Evolutionary conservation across 1,140 invertebrate genomes (phyloP).

Genomic region (Drosophila pandora): DNA sequence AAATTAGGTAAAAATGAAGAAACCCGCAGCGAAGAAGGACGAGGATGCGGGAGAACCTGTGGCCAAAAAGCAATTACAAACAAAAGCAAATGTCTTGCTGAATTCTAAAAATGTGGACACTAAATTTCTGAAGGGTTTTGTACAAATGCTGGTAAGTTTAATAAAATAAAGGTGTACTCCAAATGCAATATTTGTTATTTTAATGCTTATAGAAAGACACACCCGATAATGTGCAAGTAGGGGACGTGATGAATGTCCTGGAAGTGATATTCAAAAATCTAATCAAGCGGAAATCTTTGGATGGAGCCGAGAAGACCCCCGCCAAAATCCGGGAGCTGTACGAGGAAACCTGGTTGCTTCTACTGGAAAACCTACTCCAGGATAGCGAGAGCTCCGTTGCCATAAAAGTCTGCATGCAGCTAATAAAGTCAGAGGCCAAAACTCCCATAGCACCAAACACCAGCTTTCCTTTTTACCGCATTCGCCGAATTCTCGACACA

Average conservation of each 20-base stretch:
- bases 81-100: constrained; percentile 88
- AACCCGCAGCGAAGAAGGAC: neutral
- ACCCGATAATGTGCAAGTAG: constrained; percentile 4
- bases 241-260: constrained; percentile 85
- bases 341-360: constrained; percentile 37
- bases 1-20: neutral
- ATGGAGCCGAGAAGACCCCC: neutral
- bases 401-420: constrained; percentile 87
- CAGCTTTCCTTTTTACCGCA: constrained; percentile 84
- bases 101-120: constrained; percentile 84
- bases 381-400: constrained; percentile 25
- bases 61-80: constrained; percentile 83
- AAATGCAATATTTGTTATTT: too few relatives aligned
- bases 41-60: constrained; percentile 4
- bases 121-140: constrained; percentile 32
- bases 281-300: constrained; percentile 86
- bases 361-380: constrained; percentile 16
- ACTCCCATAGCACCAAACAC: constrained; percentile 84
- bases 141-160: constrained; percentile 39
- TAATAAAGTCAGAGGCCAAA: constrained; percentile 88
- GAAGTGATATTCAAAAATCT: constrained; percentile 89
- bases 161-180: constrained; percentile 37
- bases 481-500: constrained; percentile 85
- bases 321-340: constrained; percentile 27
- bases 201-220: constrained; percentile 2